Percentiles rank a stretch among this genome's conserved stretches.
Evolutionary conservation across 2,113 vertebrate genomes (phyloP).

Genomic region (Channa maculata): DNA sequence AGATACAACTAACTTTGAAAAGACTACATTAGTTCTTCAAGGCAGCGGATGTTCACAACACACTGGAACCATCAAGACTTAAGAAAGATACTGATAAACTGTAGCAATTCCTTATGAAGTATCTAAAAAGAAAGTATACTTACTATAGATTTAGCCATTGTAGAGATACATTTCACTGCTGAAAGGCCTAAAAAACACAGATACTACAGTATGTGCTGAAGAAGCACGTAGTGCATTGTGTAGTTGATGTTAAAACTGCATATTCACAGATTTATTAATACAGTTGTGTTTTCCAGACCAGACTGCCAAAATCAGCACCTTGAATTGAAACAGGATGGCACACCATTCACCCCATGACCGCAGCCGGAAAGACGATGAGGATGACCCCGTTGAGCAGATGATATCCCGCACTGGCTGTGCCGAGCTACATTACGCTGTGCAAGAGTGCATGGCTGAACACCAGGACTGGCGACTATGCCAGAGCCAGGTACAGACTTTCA

Average conservation of each 20-base stretch:
- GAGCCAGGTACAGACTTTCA: constrained; percentile 86
- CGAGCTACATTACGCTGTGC: constrained; percentile 87
- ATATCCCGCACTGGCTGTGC: constrained; percentile 89
- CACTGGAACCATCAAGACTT: too few species aligned
- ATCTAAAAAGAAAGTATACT: too few species aligned
- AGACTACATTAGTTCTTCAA: too few species aligned
- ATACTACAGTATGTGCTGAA: neutral
- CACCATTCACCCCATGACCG: constrained; percentile 83
- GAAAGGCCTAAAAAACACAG: neutral
- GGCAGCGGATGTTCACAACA: too few species aligned
- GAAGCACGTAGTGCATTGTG: neutral
- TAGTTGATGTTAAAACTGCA: neutral
- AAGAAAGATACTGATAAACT: too few species aligned
- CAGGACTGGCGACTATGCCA: constrained; percentile 94
- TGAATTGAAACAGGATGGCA: constrained; percentile 76
- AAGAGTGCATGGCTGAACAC: constrained; percentile 93
- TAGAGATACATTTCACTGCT: neutral
- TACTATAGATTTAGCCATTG: neutral
- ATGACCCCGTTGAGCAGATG: constrained; percentile 89
- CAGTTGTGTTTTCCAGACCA: constrained; percentile 6
- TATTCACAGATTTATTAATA: neutral
- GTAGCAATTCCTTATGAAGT: too few species aligned
- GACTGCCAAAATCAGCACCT: neutral
- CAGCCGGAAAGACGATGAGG: constrained; percentile 76
- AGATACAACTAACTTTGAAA: too few species aligned